Evolutionary conservation across 2,797 vertebrate species (phyloP).

Genomic region (Eidolon dupreanum): DNA sequence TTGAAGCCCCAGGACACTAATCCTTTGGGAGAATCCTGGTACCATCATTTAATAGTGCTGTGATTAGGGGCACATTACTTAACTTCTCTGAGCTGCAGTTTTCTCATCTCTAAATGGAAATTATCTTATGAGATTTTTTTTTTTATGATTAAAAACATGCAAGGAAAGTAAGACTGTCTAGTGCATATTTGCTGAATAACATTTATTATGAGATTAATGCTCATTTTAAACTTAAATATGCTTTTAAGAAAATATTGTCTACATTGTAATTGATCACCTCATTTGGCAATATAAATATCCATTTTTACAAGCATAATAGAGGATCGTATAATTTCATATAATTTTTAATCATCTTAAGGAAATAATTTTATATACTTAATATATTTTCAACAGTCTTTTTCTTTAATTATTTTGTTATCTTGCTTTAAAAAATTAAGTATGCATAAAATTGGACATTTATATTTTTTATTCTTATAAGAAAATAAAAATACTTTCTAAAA

Average conservation of each 20-base stretch:
- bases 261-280: not conserved
- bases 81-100: not conserved
- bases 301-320: not conserved
- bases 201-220: not conserved
- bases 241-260: not conserved
- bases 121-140: not conserved
- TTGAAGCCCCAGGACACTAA: not conserved
- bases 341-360: not conserved
- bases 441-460: not conserved
- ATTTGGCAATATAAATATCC: not conserved
- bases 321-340: not conserved
- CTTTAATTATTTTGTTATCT: not conserved
- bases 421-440: not conserved
- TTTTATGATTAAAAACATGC: not conserved
- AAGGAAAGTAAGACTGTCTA: not conserved
- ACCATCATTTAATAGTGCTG: not conserved
- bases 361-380: not conserved
- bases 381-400: not conserved
- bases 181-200: not conserved
- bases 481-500: constrained; percentile 36
- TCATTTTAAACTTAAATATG: not conserved
- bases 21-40: not conserved
- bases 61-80: not conserved
- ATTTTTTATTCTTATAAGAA: not conserved
- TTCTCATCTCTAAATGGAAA: not conserved